Evolutionary conservation across 2,888 invertebrate genomes (phyloP).

Genomic region (Drosophila gaucha): DNA sequence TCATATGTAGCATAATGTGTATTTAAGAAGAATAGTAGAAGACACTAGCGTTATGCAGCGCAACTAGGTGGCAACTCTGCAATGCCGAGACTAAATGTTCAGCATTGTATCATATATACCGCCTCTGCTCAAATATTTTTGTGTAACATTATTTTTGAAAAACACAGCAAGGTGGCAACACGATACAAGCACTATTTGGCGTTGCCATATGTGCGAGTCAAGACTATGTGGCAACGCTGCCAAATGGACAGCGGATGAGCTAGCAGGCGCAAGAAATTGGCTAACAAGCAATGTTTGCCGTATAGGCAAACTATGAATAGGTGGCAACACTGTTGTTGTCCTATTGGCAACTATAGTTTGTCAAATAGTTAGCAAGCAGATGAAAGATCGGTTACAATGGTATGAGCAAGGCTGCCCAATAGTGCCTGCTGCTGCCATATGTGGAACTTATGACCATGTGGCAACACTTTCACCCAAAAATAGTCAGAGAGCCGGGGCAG

Average conservation of each 20-base stretch:
- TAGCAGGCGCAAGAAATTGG: neutral
- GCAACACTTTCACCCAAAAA: neutral
- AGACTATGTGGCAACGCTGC: neutral
- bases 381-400: neutral
- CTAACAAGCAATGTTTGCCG: neutral
- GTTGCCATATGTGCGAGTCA: neutral
- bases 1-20: no score
- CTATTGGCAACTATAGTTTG: no score
- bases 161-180: neutral
- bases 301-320: neutral
- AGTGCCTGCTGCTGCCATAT: neutral
- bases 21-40: no score
- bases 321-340: neutral
- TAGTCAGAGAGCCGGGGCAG: no score
- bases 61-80: neutral
- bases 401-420: no score
- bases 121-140: no score
- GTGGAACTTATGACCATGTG: neutral
- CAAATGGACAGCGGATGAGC: neutral
- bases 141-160: no score
- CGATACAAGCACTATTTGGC: neutral
- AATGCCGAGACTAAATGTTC: no score
- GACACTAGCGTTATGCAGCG: neutral
- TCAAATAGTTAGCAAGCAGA: no score
- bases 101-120: no score